Base-by-base conservation (phyloP, 2,888 invertebrate species). In the Folsomia manolachei region DNA sequence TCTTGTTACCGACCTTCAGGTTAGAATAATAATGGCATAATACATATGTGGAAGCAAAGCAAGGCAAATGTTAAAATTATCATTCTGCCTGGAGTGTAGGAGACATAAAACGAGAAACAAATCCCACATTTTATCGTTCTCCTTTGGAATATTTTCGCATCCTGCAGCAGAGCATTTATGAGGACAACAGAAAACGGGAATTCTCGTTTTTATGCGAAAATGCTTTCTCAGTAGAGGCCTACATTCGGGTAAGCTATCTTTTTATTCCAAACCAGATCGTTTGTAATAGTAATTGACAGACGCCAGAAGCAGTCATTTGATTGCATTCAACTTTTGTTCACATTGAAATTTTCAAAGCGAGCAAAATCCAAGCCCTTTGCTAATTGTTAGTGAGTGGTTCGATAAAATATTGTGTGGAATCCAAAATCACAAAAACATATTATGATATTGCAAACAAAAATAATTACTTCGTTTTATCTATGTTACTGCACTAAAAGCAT, bases 1-100 rank as follows among this genome's bases (percentile, higher is more conserved):
- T 86, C 86, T 1, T 88, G 87, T 82, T 85, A 84, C 76, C 85
- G 86, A 75, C 85, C 85, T 53, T 86, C 87, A 81, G 87, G 87
- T 84, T 63, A 72, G 69, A 14, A 39, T 24, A 27, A 52, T 56
- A 19, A 21, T 56, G 7, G 18, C 23, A 25, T 23, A 63, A 63
- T 23, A 25, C 18, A 25, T 63, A 23, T 23, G 9, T 23, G 63
- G 11, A 23, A 23, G 7, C 19, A 56, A 56, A 14, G 21, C 19
- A 56, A 56, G 18, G n/a, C n/a, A n/a, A n/a, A n/a, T n/a, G n/a
- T n/a, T n/a, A n/a, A n/a, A n/a, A n/a, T n/a, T n/a, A n/a, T n/a
- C n/a, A n/a, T n/a, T n/a, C n/a, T 56, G n/a, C 21, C 4, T 56
- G 19, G 11, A 63, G 2, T 63, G n/a, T 74, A 82, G 83, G 83